A percentile compares a stretch with the other conserved stretches of the same genome.
Conservation (phyloP, 2,888 invertebrate species). For the Drosophila pseudotakahashii region DNA sequence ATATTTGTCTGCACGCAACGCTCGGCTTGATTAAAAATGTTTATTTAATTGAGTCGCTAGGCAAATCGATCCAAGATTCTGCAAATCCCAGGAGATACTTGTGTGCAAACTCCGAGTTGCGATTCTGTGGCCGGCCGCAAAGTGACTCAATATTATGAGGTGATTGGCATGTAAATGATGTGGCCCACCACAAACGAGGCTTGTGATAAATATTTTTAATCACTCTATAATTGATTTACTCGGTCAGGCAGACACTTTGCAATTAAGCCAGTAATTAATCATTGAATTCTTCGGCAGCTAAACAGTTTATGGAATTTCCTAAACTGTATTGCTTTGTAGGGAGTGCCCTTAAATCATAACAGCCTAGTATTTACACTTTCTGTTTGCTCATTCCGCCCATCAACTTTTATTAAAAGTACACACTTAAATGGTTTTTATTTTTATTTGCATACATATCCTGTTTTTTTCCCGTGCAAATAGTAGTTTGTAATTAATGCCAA, state of each 20-base stretch:
- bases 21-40: conserved; percentile 38
- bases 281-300: background rate
- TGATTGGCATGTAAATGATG: conserved; percentile 19
- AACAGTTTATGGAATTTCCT: background rate
- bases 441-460: background rate
- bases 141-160: conserved; percentile 24
- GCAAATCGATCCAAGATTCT: background rate
- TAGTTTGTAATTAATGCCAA: conserved; percentile 16
- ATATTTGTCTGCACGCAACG: conserved; percentile 19
- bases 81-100: background rate
- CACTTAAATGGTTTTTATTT: background rate
- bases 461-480: conserved; percentile 12
- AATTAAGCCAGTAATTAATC: conserved; percentile 17
- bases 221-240: conserved; percentile 27
- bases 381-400: background rate
- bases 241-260: background rate
- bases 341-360: background rate
- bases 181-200: conserved; percentile 13
- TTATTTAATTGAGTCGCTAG: conserved; percentile 25
- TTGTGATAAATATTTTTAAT: conserved; percentile 21
- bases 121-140: conserved; percentile 24
- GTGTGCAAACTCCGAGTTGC: background rate
- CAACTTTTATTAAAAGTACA: background rate
- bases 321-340: background rate
- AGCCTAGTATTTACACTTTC: background rate